Conservation (phyloP, 2,888 invertebrate species). For the Macaria liturata region DNA sequence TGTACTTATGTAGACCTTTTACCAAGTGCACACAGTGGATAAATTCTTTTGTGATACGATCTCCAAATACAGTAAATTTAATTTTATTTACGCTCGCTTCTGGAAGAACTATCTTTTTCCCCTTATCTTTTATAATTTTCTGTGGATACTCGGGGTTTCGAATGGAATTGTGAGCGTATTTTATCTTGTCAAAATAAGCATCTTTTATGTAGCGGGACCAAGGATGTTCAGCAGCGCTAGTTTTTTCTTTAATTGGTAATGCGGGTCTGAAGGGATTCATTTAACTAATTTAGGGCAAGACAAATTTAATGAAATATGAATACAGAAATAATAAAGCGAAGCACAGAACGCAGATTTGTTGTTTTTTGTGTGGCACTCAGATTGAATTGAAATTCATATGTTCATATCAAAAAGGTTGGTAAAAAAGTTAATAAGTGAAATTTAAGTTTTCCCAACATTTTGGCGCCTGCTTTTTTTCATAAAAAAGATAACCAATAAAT, state of each 20-base stretch:
- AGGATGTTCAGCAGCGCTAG: slow-evolving; percentile 48
- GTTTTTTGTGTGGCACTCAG: no score
- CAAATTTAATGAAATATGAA: no score
- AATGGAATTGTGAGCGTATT: slow-evolving; percentile 65
- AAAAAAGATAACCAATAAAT: no score
- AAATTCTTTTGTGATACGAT: slow-evolving; percentile 63
- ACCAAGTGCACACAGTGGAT: slow-evolving; percentile 60
- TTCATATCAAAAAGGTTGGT: no score
- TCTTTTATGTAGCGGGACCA: slow-evolving; percentile 62
- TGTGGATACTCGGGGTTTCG: slow-evolving; percentile 59
- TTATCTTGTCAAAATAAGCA: slow-evolving; percentile 44
- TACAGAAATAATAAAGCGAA: no score
- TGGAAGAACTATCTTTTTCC: slow-evolving; percentile 35
- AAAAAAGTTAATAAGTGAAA: no score
- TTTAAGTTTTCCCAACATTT: no score
- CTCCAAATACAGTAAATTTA: slow-evolving; percentile 65
- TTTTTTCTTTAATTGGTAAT: slow-evolving; percentile 36
- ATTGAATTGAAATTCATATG: no score
- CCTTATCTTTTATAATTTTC: slow-evolving; percentile 16
- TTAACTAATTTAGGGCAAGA: no score
- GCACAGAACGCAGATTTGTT: no score
- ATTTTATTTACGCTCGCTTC: slow-evolving; percentile 33
- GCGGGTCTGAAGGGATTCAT: neutral
- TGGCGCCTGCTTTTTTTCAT: no score
- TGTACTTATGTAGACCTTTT: slow-evolving; percentile 63